Conservation (phyloP, 1,140 invertebrate genomes). For the Campoletis sonorensis region DNA sequence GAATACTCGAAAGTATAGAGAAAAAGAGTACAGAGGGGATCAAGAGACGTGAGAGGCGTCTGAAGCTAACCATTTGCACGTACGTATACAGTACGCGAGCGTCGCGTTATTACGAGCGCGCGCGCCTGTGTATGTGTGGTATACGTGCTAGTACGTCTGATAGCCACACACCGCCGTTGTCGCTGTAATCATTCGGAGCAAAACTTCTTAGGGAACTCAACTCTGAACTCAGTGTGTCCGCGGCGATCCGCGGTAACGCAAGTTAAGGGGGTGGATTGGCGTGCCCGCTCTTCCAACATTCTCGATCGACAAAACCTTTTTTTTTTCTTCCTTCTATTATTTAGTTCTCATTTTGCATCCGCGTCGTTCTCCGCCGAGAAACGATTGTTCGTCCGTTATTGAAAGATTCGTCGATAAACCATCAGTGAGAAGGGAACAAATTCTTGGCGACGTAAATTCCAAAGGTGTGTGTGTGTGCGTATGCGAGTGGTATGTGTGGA, state of each 20-base stretch:
- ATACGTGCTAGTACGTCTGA: neutral
- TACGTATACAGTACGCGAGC: too few relatives aligned
- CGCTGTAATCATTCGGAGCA: neutral
- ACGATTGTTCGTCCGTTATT: neutral
- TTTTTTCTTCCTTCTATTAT: conserved; percentile 2
- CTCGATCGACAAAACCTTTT: neutral
- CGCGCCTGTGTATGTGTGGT: neutral
- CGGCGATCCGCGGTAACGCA: conserved; percentile 47
- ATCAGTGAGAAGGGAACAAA: too few relatives aligned
- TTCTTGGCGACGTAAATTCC: neutral
- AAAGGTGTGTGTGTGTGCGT: too few relatives aligned
- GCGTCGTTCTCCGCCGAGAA: neutral
- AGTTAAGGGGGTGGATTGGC: conserved; percentile 19
- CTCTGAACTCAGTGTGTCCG: conserved; percentile 56
- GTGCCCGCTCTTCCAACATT: neutral
- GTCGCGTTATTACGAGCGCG: too few relatives aligned
- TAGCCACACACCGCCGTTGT: neutral
- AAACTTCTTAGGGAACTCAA: neutral
- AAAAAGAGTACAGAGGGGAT: too few relatives aligned
- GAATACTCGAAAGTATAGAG: too few relatives aligned
- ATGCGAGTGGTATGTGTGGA: neutral
- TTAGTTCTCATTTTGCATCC: neutral
- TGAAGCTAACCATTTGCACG: too few relatives aligned
- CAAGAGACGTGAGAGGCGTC: too few relatives aligned
- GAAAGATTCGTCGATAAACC: too few relatives aligned